phyloP scores from a whole-genome alignment of 2,888 invertebrate genomes.

The Ethmia dodecea region DNA sequence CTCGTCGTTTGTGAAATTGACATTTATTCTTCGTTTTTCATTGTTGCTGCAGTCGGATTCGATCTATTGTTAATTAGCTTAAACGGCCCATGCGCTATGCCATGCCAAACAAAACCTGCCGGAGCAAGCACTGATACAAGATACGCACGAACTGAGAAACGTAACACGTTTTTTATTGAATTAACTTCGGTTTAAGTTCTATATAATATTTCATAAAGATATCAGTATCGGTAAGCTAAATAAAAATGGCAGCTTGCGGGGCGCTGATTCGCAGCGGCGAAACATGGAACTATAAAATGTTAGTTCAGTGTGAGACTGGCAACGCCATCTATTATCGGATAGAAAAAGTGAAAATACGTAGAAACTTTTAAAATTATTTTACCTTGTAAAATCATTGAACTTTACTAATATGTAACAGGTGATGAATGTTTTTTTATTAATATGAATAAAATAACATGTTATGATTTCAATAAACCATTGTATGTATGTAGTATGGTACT shows the following conservation, averaged over 20 bases:
- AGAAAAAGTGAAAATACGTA: too few relatives aligned
- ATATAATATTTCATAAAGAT: constrained; percentile 1
- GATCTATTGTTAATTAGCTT: constrained; percentile 77
- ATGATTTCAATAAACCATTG: too few relatives aligned
- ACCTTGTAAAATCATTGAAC: too few relatives aligned
- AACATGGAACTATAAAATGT: constrained; percentile 36
- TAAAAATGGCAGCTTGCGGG: constrained; percentile 10
- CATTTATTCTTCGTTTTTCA: constrained; percentile 78
- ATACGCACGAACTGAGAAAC: constrained; percentile 6
- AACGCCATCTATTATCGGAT: constrained; percentile 65
- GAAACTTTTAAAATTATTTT: too few relatives aligned
- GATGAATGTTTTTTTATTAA: too few relatives aligned
- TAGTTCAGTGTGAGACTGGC: constrained; percentile 23
- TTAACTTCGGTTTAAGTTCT: neutral
- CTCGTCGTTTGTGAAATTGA: constrained; percentile 76
- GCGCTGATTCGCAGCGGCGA: constrained; percentile 38
- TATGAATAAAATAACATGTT: too few relatives aligned
- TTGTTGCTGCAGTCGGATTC: constrained; percentile 71
- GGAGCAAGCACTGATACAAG: constrained; percentile 13
- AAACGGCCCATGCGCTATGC: constrained; percentile 67
- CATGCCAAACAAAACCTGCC: constrained; percentile 40
- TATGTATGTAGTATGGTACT: too few relatives aligned
- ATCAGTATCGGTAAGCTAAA: neutral
- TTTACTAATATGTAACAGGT: too few relatives aligned
- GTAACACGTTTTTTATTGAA: constrained; percentile 1